These are phyloP conservation scores for Arctia plantaginis DNA, from an alignment of 2,888 invertebrate species.

Conservation along the genomic window DNA sequence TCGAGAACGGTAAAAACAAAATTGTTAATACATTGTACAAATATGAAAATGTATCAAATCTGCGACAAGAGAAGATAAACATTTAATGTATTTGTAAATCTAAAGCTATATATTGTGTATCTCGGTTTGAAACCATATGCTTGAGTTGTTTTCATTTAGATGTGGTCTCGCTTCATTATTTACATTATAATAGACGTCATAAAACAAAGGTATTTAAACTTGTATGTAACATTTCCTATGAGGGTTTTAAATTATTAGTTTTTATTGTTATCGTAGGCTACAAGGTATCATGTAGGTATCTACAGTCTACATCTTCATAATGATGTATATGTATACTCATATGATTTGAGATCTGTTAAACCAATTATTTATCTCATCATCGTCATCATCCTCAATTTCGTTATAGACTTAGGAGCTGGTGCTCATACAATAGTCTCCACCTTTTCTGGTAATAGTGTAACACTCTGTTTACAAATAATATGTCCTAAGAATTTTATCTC, in stretches of 20 bases:
- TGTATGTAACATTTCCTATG: conserved; percentile 20
- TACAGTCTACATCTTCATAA: neutral
- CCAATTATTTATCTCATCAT: neutral
- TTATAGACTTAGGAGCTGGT: no score
- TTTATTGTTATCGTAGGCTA: neutral
- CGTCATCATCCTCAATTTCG: no score
- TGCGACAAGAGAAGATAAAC: neutral
- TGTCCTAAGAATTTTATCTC: no score
- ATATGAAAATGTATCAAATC: conserved; percentile 14
- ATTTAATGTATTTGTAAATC: neutral
- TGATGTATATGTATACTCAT: neutral
- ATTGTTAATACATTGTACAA: conserved; percentile 17
- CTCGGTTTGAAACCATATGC: conserved; percentile 38
- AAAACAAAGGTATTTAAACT: conserved; percentile 28
- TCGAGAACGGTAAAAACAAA: conserved; percentile 19
- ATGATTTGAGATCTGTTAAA: neutral
- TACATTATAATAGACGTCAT: conserved; percentile 41
- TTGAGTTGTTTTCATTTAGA: conserved; percentile 34
- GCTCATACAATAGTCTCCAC: no score
- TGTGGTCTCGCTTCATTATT: conserved; percentile 43
- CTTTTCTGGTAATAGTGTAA: no score
- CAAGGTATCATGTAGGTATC: neutral
- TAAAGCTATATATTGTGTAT: conserved; percentile 28
- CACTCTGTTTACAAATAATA: neutral
- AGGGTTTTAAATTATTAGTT: conserved; percentile 1